A percentile compares a stretch with the other conserved stretches of the same genome.
Conservation (phyloP, 2,888 invertebrate species). For the Schizotus pectinicornis region DNA sequence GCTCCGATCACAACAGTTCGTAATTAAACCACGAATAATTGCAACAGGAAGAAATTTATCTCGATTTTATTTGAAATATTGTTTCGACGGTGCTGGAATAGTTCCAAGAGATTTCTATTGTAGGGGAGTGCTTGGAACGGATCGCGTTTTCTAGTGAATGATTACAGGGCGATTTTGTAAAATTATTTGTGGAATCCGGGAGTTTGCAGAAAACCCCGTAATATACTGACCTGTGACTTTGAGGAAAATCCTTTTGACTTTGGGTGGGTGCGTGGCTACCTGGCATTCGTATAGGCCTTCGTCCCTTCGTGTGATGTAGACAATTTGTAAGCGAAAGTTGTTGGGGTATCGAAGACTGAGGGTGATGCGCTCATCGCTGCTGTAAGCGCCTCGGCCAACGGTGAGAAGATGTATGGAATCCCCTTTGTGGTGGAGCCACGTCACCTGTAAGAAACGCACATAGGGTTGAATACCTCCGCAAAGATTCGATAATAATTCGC, state of each 20-base stretch:
- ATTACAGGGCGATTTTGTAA: too few species aligned
- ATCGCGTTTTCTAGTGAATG: too few species aligned
- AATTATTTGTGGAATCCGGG: too few species aligned
- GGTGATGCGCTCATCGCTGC: slow-evolving; percentile 65
- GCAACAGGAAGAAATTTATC: too few species aligned
- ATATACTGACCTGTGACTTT: slow-evolving; percentile 59
- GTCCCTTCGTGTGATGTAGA: slow-evolving; percentile 65
- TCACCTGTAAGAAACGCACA: slow-evolving; percentile 60
- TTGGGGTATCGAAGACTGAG: slow-evolving; percentile 67
- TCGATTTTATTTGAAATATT: too few species aligned
- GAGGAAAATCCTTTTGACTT: slow-evolving; percentile 66
- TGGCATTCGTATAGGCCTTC: slow-evolving; percentile 71
- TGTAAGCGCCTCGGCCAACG: slow-evolving; percentile 64
- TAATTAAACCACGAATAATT: too few species aligned
- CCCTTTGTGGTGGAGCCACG: slow-evolving; percentile 65
- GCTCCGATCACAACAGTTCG: too few species aligned
- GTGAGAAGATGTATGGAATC: slow-evolving; percentile 66
- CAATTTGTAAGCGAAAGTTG: slow-evolving; percentile 69
- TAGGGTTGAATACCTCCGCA: not conserved
- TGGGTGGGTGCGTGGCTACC: slow-evolving; percentile 68
- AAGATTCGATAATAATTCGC: slow-evolving; percentile 17
- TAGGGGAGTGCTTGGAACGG: too few species aligned
- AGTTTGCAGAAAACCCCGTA: not conserved
- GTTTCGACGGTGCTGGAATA: too few species aligned
- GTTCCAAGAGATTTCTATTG: too few species aligned